Base-by-base conservation (phyloP, 2,888 invertebrate genomes). In the Athalia rosae region DNA sequence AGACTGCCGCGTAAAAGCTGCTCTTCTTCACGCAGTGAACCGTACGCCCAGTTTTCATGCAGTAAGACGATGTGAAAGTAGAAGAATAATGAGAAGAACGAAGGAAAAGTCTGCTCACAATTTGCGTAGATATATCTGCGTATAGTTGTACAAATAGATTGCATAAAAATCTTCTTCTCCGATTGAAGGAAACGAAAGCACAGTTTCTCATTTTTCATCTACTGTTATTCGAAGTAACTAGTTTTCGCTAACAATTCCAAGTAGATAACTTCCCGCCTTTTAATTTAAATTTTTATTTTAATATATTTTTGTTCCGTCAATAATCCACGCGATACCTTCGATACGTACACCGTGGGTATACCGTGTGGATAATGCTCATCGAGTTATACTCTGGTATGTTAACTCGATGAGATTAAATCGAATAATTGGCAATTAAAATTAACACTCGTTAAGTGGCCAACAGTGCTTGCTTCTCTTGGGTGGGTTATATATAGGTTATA, bases 121-220 rank as follows among this genome's bases (percentile, higher is more conserved):
- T n/a, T n/a, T n/a, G n/a, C n/a, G n/a, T n/a, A n/a, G n/a, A n/a
- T n/a, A n/a, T n/a, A n/a, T n/a, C n/a, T n/a, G n/a, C n/a, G n/a
- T n/a, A n/a, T n/a, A n/a, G n/a, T n/a, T n/a, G 50, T 50, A 50
- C 66, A 50, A 66, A 28, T 50, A 50, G 48, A 9, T 41, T 28
- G 66, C 66, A 82, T 81, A 81, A 83, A 85, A 85, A 85, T 80
- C 81, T 79, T 79, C 66, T 78, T 76, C 79, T 82, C 78, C 83
- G 82, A 84, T 83, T 82, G 79, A 78, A 66, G 7, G 8, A 2
- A 28, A 8, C 28, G 13, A 28, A 7, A 6, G 28, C 61, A n/a
- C 28, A 41, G 62, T 64, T 64, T 48, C 13, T 7, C 59, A 11
- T 28, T 28, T 28, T 28, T 28, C 28, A n/a, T n/a, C n/a, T n/a